Evolutionary conservation across 1,140 invertebrate genomes (phyloP).

Genomic region (Halyomorpha halys): DNA sequence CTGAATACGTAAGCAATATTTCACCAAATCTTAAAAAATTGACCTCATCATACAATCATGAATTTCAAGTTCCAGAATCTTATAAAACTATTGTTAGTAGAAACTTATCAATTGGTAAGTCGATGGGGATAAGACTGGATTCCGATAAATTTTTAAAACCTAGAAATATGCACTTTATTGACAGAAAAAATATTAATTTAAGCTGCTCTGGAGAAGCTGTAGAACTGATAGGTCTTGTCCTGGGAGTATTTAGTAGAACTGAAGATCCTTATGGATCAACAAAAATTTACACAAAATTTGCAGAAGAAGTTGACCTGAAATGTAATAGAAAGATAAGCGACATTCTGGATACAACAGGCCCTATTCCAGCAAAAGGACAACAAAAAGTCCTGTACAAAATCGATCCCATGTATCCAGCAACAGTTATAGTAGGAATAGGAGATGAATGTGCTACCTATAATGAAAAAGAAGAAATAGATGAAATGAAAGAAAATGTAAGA

Average conservation of each 20-base stretch:
- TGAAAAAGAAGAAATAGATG: conserved; percentile 40
- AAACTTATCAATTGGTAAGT: too few relatives aligned
- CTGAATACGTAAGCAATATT: too few relatives aligned
- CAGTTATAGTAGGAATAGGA: conserved; percentile 42
- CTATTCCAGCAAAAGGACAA: conserved; percentile 38
- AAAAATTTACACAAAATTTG: conserved; percentile 15
- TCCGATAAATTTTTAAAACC: too few relatives aligned
- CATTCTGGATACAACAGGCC: conserved; percentile 28
- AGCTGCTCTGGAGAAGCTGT: conserved; percentile 14
- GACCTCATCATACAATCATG: too few relatives aligned
- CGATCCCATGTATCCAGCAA: conserved; percentile 35
- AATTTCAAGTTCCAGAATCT: too few relatives aligned
- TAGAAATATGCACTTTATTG: background rate
- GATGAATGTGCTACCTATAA: conserved; percentile 37
- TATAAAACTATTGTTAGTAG: too few relatives aligned
- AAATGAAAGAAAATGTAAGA: conserved; percentile 40
- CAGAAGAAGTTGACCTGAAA: conserved; percentile 18
- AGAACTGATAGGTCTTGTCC: conserved; percentile 17
- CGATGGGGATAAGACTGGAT: too few relatives aligned
- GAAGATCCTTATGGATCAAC: conserved; percentile 8
- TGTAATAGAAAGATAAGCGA: conserved; percentile 8
- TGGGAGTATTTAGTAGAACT: conserved; percentile 16
- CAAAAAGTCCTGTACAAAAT: conserved; percentile 38
- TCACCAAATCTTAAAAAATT: too few relatives aligned
- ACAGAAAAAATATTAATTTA: conserved; percentile 1